Evolutionary conservation across 2,888 invertebrate genomes (phyloP), one percentile per base, ranked within the genome.

Genomic region (Xiphydria camelus): DNA sequence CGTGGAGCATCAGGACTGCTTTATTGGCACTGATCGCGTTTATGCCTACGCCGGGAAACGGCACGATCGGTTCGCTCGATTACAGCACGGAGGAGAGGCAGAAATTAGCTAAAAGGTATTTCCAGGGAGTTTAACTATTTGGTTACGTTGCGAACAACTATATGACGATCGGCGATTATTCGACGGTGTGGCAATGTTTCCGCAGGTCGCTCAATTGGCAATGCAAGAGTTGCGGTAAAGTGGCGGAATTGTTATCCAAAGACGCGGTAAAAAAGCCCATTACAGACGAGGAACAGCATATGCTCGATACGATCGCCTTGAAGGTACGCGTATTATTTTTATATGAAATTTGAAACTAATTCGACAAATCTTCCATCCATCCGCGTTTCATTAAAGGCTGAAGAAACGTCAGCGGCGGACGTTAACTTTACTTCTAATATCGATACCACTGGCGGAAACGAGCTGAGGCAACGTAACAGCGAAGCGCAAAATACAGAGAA

Each of bases 1-100:
- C 93, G 2, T 96, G 96, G 96, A 94, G 94, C 20, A 94, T 96
- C 56, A 82, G 95, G 51, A 96, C 95, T 40, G 94, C 94, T 7
- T 78, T 96, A 45, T 77, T 96, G 54, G 95, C 95, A 10, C 79
- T 96, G 46, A 94, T 95, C 64, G 92, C 94, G 2, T 96, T 96
- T 70, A 93, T 96, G 92, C 94, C 94, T 1, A 89, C 93, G 4
- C 87, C 90, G 39, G 89, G 91, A 5, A 87, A 86, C 61, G 93
- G 94, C 2, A 94, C 94, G 2, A 89, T 97, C 50, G 96, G 95
- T 4, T 89, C 94, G 2, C 77, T 96, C 15, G 93, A 95, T 72
- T 95, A 93, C 70, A 84, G 89, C 1, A 79, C 87, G n/a, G 88
- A 89, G 39, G 94, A 94, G 72, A 81, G 95, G 43, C 86, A 86